phyloP scores from a whole-genome alignment of 1,140 invertebrate species.

The Ips typographus region DNA sequence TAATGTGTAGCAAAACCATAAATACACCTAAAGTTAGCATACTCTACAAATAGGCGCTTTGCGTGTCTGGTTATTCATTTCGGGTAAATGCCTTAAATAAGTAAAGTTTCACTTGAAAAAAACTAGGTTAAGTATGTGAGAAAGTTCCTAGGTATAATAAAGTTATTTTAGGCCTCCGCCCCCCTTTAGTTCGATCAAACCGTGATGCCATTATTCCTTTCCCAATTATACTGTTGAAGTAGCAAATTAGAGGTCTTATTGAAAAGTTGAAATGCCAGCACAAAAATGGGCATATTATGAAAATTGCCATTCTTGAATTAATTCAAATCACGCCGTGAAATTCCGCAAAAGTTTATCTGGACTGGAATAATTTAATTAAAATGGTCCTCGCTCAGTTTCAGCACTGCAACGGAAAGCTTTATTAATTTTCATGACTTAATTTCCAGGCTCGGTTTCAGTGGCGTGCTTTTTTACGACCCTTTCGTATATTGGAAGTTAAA shows the following conservation, averaged over 20 bases:
- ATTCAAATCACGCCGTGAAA: neutral
- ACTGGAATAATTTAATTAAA: conserved; percentile 4
- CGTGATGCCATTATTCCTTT: neutral
- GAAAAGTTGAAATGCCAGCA: neutral
- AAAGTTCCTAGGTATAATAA: conserved; percentile 3
- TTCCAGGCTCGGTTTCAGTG: neutral
- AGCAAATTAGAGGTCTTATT: neutral
- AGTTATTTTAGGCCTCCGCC: neutral
- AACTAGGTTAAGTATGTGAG: conserved; percentile 1
- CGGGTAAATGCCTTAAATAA: neutral
- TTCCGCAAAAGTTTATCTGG: conserved; percentile 2
- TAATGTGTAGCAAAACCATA: too few species aligned
- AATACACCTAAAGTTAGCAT: too few species aligned
- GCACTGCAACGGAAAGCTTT: neutral
- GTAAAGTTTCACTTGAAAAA: neutral
- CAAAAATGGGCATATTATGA: neutral
- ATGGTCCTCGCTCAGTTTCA: neutral
- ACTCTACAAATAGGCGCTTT: neutral
- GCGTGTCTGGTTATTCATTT: neutral
- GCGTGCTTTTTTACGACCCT: too few species aligned
- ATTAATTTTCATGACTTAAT: neutral
- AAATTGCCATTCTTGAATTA: conserved; percentile 5
- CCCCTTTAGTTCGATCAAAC: neutral
- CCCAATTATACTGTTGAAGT: neutral
- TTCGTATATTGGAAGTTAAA: too few species aligned